These are phyloP conservation scores for Morpho deidamia DNA, from an alignment of 2,888 invertebrate species.

Conservation along the genomic window DNA sequence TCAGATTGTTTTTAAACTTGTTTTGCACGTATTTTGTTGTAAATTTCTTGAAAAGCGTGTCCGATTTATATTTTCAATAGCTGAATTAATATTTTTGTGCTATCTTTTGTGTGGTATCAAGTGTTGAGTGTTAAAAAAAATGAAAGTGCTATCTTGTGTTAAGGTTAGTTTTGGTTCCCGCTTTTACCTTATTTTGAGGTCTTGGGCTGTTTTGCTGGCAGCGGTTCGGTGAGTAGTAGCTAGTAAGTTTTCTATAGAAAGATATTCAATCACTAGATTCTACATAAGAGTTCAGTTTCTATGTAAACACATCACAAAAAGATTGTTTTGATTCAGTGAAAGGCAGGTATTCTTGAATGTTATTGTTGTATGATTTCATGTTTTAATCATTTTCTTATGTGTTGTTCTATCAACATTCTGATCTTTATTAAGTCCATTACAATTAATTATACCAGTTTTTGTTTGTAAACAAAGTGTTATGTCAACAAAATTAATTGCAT, in stretches of 20 bases:
- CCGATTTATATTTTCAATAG: slow-evolving; percentile 13
- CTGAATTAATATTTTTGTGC: slow-evolving; percentile 12
- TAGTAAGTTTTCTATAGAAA: slow-evolving; percentile 55
- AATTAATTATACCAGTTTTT: neutral
- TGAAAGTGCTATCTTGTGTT: slow-evolving; percentile 43
- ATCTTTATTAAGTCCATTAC: neutral
- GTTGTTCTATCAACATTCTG: neutral
- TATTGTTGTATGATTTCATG: slow-evolving; percentile 20
- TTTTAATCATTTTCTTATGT: slow-evolving; percentile 22
- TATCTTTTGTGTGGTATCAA: slow-evolving; percentile 10
- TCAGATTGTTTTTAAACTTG: slow-evolving; percentile 60
- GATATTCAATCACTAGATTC: slow-evolving; percentile 42
- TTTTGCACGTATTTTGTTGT: slow-evolving; percentile 44
- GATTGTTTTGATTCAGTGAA: slow-evolving; percentile 24
- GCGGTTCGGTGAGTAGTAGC: slow-evolving; percentile 73
- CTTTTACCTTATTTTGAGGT: slow-evolving; percentile 47
- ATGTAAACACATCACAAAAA: slow-evolving; percentile 1
- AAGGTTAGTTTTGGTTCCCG: slow-evolving; percentile 75
- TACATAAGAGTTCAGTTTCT: neutral
- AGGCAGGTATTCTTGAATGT: slow-evolving; percentile 18
- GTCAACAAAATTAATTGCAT: neutral
- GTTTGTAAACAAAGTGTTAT: slow-evolving; percentile 2
- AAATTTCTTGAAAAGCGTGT: slow-evolving; percentile 23
- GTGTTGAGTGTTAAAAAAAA: slow-evolving; percentile 21
- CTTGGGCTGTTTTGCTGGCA: slow-evolving; percentile 41